phyloP scores from a whole-genome alignment of 2,797 vertebrate genomes.

The Argentina silus region DNA sequence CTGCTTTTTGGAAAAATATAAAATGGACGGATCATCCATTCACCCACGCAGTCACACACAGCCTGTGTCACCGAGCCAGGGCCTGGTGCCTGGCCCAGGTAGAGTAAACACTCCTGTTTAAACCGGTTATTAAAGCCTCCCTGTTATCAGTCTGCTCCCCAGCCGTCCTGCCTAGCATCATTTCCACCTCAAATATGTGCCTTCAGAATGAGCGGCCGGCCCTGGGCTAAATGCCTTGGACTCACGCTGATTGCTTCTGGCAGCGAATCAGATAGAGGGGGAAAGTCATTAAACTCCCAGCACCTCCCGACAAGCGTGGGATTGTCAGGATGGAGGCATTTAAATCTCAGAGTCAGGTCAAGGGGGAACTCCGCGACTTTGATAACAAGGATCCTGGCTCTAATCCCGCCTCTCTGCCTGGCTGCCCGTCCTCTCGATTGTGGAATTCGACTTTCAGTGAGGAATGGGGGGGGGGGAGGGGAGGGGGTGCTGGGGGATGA shows the following conservation, averaged over 20 bases:
- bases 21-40: background rate
- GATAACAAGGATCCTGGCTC: conserved; percentile 60
- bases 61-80: background rate
- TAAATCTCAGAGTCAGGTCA: conserved; percentile 64
- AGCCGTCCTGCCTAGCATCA: conserved; percentile 20
- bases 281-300: conserved; percentile 56
- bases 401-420: conserved; percentile 50
- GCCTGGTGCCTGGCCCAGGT: background rate
- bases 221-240: conserved; percentile 40
- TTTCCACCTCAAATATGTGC: conserved; percentile 20
- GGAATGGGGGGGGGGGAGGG: conserved; percentile 21
- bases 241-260: conserved; percentile 65
- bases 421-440: conserved; percentile 30
- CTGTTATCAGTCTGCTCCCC: conserved; percentile 20
- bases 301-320: conserved; percentile 50
- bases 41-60: background rate
- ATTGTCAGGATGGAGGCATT: conserved; percentile 52
- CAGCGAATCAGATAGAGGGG: conserved; percentile 64
- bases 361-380: conserved; percentile 56
- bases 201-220: conserved; percentile 28
- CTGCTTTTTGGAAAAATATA: background rate
- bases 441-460: conserved; percentile 44
- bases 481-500: conserved; percentile 8
- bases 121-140: background rate
- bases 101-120: background rate